Percentiles rank a stretch among this genome's conserved stretches.
phyloP scores from a whole-genome alignment of 1,140 invertebrate species.

The Drosophila funebris region DNA sequence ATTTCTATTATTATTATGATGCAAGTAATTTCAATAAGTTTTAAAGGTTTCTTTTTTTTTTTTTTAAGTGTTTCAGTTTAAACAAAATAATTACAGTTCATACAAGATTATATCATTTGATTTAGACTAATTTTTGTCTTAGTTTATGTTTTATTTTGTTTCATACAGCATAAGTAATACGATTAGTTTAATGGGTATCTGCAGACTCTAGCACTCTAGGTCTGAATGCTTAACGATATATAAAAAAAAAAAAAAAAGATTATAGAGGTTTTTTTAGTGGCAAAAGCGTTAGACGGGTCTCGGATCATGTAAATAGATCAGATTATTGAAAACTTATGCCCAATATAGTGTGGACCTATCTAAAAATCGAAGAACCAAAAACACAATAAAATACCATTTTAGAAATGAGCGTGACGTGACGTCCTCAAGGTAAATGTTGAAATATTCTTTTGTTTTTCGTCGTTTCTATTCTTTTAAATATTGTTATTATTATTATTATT shows the following conservation, averaged over 20 bases:
- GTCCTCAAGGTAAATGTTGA: conserved; percentile 28
- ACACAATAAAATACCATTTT: conserved; percentile 29
- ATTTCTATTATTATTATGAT: background rate
- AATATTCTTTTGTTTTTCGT: conserved; percentile 17
- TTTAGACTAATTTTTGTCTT: background rate
- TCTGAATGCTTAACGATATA: conserved; percentile 10
- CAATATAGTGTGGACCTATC: conserved; percentile 17
- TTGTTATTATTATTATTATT: background rate
- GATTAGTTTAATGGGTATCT: conserved; percentile 2
- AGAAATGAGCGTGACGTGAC: conserved; percentile 37
- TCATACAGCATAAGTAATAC: conserved; percentile 10
- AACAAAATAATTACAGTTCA: conserved; percentile 12
- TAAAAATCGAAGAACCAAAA: conserved; percentile 19
- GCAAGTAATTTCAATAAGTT: conserved; percentile 9
- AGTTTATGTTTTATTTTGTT: background rate
- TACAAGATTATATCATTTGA: conserved; percentile 23
- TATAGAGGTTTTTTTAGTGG: conserved; percentile 31
- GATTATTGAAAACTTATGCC: background rate
- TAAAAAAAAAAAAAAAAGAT: background rate
- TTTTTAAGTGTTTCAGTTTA: conserved; percentile 15
- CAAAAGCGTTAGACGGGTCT: conserved; percentile 28
- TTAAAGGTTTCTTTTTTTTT: too few species aligned
- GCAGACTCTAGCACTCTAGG: background rate
- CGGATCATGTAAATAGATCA: conserved; percentile 26
- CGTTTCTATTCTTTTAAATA: conserved; percentile 9